These are phyloP conservation scores for Simalia tracyae DNA, from an alignment of 2,797 vertebrate species.

Conservation along the genomic window DNA sequence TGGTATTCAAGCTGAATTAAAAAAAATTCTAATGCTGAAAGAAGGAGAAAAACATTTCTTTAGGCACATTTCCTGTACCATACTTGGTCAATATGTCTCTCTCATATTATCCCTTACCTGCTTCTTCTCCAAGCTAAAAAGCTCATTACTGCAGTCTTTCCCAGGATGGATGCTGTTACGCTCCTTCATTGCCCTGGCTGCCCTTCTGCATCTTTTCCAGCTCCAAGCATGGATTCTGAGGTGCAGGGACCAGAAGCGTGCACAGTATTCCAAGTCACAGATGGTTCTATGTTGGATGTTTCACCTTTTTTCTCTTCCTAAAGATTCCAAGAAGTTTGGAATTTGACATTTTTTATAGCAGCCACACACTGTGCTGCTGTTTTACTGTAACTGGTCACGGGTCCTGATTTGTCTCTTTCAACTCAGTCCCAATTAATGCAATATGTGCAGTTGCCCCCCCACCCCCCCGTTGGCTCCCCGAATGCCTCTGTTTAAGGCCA, in stretches of 20 bases:
- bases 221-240: not conserved
- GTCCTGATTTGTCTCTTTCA: not conserved
- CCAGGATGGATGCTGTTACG: not conserved
- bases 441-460: not conserved
- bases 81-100: not conserved
- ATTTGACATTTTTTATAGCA: not conserved
- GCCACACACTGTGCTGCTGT: not conserved
- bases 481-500: no score
- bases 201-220: not conserved
- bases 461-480: no score
- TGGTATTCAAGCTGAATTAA: not conserved
- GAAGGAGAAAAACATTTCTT: not conserved
- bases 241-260: not conserved
- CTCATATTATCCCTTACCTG: not conserved
- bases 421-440: not conserved
- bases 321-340: not conserved
- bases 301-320: not conserved
- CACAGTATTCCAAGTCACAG: not conserved
- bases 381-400: not conserved
- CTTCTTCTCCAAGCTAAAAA: not conserved
- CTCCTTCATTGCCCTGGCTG: not conserved
- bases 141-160: not conserved
- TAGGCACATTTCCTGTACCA: not conserved
- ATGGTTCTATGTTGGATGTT: not conserved
- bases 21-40: not conserved